These are phyloP conservation scores for Liposcelis brunnea DNA, from an alignment of 2,888 invertebrate species.

Conservation along the genomic window DNA sequence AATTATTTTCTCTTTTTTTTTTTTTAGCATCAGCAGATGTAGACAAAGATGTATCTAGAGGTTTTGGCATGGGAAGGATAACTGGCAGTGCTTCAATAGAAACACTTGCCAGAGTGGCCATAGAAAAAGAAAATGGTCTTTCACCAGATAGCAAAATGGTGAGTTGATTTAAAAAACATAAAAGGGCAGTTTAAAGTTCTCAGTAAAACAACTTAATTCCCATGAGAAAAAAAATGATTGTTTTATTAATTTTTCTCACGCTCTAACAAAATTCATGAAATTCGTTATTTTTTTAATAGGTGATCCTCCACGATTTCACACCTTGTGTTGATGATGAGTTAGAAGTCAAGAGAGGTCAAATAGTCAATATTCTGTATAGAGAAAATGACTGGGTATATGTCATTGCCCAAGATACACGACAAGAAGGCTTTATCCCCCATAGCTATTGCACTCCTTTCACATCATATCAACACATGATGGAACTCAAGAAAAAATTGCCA, in stretches of 20 bases:
- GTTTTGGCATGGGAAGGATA: conserved; percentile 71
- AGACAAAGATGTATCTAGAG: conserved; percentile 55
- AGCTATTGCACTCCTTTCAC: conserved; percentile 78
- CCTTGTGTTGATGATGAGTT: conserved; percentile 91
- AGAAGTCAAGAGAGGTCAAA: conserved; percentile 64
- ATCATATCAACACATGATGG: conserved; percentile 52
- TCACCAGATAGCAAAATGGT: conserved; percentile 88
- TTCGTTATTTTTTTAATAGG: neutral
- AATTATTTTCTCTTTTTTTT: too few relatives aligned
- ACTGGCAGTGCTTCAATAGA: conserved; percentile 90
- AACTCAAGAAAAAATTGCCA: conserved; percentile 72
- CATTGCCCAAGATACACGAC: conserved; percentile 70
- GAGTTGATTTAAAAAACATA: neutral
- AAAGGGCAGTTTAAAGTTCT: too few relatives aligned
- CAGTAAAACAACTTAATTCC: too few relatives aligned
- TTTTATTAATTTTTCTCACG: too few relatives aligned
- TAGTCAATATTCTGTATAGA: conserved; percentile 84
- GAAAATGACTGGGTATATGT: conserved; percentile 98
- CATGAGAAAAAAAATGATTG: too few relatives aligned
- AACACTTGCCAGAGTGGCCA: conserved; percentile 72
- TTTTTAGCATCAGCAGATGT: conserved; percentile 51
- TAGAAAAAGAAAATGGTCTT: conserved; percentile 81
- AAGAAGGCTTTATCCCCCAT: conserved; percentile 89
- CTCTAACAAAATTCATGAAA: too few relatives aligned
- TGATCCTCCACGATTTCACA: conserved; percentile 83